Evolutionary conservation across 2,888 invertebrate species (phyloP).

Genomic region (Colletes collaris): DNA sequence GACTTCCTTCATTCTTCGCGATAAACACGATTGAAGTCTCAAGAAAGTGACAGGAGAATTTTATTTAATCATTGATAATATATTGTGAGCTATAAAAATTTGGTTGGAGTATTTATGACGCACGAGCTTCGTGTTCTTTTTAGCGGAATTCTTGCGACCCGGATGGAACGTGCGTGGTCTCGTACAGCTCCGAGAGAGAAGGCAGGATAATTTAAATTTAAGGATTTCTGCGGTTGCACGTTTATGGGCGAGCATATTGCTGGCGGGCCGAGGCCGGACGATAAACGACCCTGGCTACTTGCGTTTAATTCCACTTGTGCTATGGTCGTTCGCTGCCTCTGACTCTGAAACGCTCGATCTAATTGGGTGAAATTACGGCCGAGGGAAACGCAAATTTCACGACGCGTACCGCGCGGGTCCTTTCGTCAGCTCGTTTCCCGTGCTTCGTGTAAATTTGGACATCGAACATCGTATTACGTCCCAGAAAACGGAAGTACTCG

Average conservation of each 20-base stretch:
- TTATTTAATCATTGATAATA: no score
- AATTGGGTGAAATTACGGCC: constrained; percentile 29
- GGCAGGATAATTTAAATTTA: constrained; percentile 37
- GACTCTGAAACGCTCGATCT: constrained; percentile 33
- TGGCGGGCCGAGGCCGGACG: constrained; percentile 18
- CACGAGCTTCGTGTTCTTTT: no score
- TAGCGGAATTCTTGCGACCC: neutral
- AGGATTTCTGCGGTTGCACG: constrained; percentile 29
- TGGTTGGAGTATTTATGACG: no score
- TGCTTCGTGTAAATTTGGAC: neutral
- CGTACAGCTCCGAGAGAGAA: neutral
- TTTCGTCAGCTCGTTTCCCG: neutral
- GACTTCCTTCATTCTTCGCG: no score
- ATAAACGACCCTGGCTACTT: constrained; percentile 34
- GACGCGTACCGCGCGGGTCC: neutral
- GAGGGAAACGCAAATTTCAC: constrained; percentile 28
- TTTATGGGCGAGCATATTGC: constrained; percentile 33
- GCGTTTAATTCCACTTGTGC: constrained; percentile 45
- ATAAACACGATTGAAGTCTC: no score
- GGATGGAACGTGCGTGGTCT: neutral
- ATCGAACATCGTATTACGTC: no score
- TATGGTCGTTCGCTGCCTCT: constrained; percentile 19
- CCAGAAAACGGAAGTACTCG: no score
- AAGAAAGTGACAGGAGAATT: no score
- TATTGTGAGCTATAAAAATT: no score